phyloP scores from a whole-genome alignment of 2,888 invertebrate genomes.

The Xestia ashworthii region DNA sequence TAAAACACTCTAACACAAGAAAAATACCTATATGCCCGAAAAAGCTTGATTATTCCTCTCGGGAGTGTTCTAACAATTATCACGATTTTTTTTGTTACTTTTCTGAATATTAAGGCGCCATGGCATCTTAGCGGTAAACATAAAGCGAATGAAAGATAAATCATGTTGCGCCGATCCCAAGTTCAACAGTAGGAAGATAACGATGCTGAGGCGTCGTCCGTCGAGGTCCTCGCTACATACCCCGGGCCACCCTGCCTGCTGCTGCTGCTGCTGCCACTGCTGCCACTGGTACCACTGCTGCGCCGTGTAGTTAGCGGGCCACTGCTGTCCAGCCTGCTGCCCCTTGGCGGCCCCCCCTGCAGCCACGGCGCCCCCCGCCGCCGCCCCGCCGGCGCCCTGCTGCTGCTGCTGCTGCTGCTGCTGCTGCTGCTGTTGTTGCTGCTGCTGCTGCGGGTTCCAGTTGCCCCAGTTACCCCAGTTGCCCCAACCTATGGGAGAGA shows the following conservation, averaged over 20 bases:
- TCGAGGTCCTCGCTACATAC: slow-evolving; percentile 58
- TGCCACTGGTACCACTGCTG: slow-evolving; percentile 90
- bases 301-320: slow-evolving; percentile 82
- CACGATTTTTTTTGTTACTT: not conserved
- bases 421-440: slow-evolving; percentile 23
- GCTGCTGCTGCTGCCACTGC: slow-evolving; percentile 88
- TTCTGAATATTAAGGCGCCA: not conserved
- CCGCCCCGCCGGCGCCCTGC: slow-evolving; percentile 49
- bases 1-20: too few species aligned
- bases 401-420: slow-evolving; percentile 58
- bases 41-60: too few species aligned
- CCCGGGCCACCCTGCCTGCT: slow-evolving; percentile 82
- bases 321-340: slow-evolving; percentile 71
- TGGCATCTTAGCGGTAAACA: not conserved
- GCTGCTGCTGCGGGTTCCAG: slow-evolving; percentile 74
- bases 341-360: slow-evolving; percentile 70
- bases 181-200: not conserved
- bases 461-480: slow-evolving; percentile 84
- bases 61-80: too few species aligned
- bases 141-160: not conserved
- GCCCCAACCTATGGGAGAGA: slow-evolving; percentile 73
- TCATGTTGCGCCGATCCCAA: not conserved
- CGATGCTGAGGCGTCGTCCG: not conserved
- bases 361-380: slow-evolving; percentile 48
- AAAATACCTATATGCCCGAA: too few species aligned